Conservation (phyloP, 2,888 invertebrate species). For the Macrosoma leucophasiata region DNA sequence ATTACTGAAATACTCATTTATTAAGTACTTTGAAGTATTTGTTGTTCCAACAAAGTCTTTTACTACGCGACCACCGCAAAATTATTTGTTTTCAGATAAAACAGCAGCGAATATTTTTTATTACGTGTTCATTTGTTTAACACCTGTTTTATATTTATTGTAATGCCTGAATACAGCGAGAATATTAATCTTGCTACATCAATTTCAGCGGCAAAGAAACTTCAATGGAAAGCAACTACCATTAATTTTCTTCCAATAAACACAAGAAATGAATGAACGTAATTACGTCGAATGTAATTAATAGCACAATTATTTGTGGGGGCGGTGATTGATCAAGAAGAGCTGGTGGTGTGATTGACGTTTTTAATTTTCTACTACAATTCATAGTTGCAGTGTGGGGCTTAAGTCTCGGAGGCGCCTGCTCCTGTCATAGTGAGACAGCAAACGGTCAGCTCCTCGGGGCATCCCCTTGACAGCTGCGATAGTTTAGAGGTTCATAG, state of each 20-base stretch:
- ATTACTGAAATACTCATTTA: conserved; percentile 48
- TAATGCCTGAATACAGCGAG: too few species aligned
- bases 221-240: too few species aligned
- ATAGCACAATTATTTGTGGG: conserved; percentile 56
- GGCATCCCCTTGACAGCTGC: conserved; percentile 24
- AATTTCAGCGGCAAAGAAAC: too few species aligned
- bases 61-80: conserved; percentile 19
- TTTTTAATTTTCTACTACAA: conserved; percentile 51
- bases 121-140: too few species aligned
- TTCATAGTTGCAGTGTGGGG: conserved; percentile 28
- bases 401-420: conserved; percentile 33
- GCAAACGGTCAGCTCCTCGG: conserved; percentile 33
- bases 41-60: conserved; percentile 32
- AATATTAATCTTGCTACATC: too few species aligned
- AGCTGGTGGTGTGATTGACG: conserved; percentile 62
- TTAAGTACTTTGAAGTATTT: conserved; percentile 46
- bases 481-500: conserved; percentile 25
- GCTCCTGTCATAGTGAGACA: conserved; percentile 34
- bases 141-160: too few species aligned
- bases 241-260: conserved; percentile 48
- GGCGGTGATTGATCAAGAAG: conserved; percentile 61
- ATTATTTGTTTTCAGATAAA: conserved; percentile 15
- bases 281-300: conserved; percentile 63
- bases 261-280: conserved; percentile 50
- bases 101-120: conserved; percentile 13